Evolutionary conservation across 2,888 invertebrate species (phyloP).

Genomic region (Nephrotoma appendiculata): DNA sequence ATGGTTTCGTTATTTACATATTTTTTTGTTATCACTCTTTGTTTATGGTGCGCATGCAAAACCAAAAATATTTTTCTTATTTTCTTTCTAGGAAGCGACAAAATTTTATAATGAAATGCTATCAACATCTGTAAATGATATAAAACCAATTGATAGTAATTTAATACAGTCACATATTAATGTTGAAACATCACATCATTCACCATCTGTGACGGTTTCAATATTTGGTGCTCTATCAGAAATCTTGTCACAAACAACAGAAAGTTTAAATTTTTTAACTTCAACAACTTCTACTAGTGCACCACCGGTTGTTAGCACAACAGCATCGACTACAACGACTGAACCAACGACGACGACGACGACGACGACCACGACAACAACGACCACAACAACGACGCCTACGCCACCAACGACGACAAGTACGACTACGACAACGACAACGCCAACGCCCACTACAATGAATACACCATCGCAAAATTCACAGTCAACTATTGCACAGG

Average conservation of each 20-base stretch:
- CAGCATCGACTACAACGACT: conserved; percentile 16
- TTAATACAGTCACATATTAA: conserved; percentile 27
- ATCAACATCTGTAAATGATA: conserved; percentile 10
- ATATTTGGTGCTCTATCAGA: conserved; percentile 44
- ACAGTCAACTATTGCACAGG: conserved; percentile 18
- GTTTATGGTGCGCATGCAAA: neutral
- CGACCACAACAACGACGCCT: conserved; percentile 11
- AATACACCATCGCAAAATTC: conserved; percentile 15
- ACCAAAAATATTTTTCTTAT: neutral
- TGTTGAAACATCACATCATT: conserved; percentile 41
- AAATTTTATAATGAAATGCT: neutral
- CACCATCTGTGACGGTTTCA: conserved; percentile 41
- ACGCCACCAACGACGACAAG: conserved; percentile 10
- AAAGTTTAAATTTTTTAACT: conserved; percentile 15
- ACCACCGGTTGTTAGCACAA: conserved; percentile 16
- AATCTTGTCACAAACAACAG: conserved; percentile 30
- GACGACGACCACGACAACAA: conserved; percentile 7
- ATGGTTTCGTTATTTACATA: neutral
- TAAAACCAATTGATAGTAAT: conserved; percentile 17
- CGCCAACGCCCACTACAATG: conserved; percentile 15
- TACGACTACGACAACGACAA: conserved; percentile 10
- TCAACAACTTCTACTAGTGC: conserved; percentile 15
- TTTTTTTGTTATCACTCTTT: neutral
- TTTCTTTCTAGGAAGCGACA: neutral
- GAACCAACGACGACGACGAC: conserved; percentile 8